phyloP scores from a whole-genome alignment of 2,113 vertebrate species.

The Plotosus lineatus region DNA sequence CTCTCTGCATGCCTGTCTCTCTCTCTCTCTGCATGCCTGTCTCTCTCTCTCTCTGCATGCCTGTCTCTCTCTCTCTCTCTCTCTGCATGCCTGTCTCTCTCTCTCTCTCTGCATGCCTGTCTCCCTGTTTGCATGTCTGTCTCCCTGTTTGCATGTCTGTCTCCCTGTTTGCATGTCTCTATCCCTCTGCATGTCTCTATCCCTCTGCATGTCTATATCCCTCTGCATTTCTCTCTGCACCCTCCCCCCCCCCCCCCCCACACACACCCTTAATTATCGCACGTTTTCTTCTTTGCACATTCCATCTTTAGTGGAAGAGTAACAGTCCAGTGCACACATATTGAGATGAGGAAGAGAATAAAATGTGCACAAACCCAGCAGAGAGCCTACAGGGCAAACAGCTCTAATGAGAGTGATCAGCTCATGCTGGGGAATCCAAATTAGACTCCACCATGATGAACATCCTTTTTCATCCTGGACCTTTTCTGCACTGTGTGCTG shows the following conservation, averaged over 20 bases:
- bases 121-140: too few species aligned
- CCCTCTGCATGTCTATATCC: too few species aligned
- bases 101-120: too few species aligned
- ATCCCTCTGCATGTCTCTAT: too few species aligned
- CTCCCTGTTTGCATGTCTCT: too few species aligned
- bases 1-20: slow-evolving; percentile 13
- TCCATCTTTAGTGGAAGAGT: slow-evolving; percentile 32
- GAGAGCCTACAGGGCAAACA: slow-evolving; percentile 44
- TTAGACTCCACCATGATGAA: slow-evolving; percentile 38
- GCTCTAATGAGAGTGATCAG: slow-evolving; percentile 45
- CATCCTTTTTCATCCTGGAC: slow-evolving; percentile 19
- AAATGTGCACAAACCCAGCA: slow-evolving; percentile 35
- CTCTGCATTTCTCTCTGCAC: background rate
- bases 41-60: slow-evolving; percentile 39
- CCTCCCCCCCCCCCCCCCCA: too few species aligned
- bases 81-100: background rate
- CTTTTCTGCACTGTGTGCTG: slow-evolving; percentile 6
- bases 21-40: background rate
- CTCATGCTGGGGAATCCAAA: slow-evolving; percentile 46
- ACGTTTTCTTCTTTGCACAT: slow-evolving; percentile 27
- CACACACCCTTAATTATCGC: slow-evolving; percentile 39
- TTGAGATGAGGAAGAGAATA: slow-evolving; percentile 35
- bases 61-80: slow-evolving; percentile 13
- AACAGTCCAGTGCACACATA: slow-evolving; percentile 31
- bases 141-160: too few species aligned